Base-by-base conservation (phyloP, 1,140 invertebrate species). In the Aricia agestis region DNA sequence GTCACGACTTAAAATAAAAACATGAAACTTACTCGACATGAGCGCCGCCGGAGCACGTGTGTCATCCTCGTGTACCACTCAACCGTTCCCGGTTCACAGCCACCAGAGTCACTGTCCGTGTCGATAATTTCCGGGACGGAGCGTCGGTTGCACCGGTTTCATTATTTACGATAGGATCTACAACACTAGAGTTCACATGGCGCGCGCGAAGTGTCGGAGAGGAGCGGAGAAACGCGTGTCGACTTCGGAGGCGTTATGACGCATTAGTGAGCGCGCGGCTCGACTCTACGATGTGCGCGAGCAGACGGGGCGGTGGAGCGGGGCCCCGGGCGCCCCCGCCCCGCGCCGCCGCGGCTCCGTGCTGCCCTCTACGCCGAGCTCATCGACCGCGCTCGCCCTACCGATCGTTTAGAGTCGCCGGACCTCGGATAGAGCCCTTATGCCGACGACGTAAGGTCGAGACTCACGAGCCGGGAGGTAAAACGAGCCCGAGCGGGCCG, bases 181-280 rank as follows among this genome's bases (percentile, higher is more conserved):
- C 79, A 85, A 88, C 86, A 89, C 85, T 82, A 76, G 81, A 89
- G 83, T 86, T 87, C 86, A 89, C 88, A 89, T 87, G 86, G 86
- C 85, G 86, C 87, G 85, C 85, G 84, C 83, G 82, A 82, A 80
- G 69, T 81, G 66, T 76, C 72, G 75, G 66, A 66, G n/a, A 73
- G 68, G 75, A 70, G 74, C 74, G 73, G 73, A 78, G 69, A 72
- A 68, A 75, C 68, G 79, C 79, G 75, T 86, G 88, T 90, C 83
- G 77, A 79, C 72, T 82, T 77, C 72, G 76, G 72, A 79, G 76
- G 85, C 86, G 76, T 78, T 83, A 86, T 90, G 88, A 90, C 88
- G 88, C 88, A 90, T 90, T 88, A 87, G 86, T 90, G 88, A 90
- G 81, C 88, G 88, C 88, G 85, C 87, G 87, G 85, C 83, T 82